These are phyloP conservation scores for Orius insidiosus DNA, from an alignment of 1,140 invertebrate genomes.

Conservation along the genomic window DNA sequence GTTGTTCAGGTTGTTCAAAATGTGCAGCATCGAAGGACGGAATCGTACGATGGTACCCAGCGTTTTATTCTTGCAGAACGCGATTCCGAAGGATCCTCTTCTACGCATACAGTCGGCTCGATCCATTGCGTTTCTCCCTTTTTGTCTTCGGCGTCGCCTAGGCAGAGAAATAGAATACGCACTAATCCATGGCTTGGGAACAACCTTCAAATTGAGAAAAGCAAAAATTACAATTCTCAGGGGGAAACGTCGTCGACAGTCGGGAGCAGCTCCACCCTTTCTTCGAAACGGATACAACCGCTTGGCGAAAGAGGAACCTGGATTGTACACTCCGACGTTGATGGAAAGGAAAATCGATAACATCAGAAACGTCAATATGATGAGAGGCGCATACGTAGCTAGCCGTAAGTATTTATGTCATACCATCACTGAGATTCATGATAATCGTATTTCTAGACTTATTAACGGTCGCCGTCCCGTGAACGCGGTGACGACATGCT, in stretches of 20 bases:
- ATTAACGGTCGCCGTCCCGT: slow-evolving; percentile 7
- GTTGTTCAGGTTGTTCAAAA: slow-evolving; percentile 1
- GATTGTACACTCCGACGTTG: no score
- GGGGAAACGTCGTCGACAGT: slow-evolving; percentile 17
- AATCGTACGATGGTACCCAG: slow-evolving; percentile 25
- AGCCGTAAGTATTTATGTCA: slow-evolving; percentile 11
- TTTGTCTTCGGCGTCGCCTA: slow-evolving; percentile 26
- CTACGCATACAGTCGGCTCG: slow-evolving; percentile 1
- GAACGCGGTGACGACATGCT: slow-evolving; percentile 17
- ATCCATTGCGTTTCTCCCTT: slow-evolving; percentile 17
- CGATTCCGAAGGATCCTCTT: slow-evolving; percentile 13
- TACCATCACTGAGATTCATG: not conserved
- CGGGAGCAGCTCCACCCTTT: slow-evolving; percentile 20
- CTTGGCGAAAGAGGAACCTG: no score
- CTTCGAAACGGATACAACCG: slow-evolving; percentile 13
- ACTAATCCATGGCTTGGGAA: slow-evolving; percentile 61
- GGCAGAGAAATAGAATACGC: slow-evolving; percentile 55
- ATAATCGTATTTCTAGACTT: not conserved
- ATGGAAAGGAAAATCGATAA: no score
- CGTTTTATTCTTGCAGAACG: slow-evolving; percentile 11
- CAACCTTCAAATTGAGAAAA: slow-evolving; percentile 1
- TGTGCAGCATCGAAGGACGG: slow-evolving; percentile 23
- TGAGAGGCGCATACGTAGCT: not conserved
- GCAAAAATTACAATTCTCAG: slow-evolving; percentile 14
- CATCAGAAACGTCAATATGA: no score